Evolutionary conservation across 2,113 vertebrate genomes (phyloP).

Genomic region (Theristicus caerulescens): DNA sequence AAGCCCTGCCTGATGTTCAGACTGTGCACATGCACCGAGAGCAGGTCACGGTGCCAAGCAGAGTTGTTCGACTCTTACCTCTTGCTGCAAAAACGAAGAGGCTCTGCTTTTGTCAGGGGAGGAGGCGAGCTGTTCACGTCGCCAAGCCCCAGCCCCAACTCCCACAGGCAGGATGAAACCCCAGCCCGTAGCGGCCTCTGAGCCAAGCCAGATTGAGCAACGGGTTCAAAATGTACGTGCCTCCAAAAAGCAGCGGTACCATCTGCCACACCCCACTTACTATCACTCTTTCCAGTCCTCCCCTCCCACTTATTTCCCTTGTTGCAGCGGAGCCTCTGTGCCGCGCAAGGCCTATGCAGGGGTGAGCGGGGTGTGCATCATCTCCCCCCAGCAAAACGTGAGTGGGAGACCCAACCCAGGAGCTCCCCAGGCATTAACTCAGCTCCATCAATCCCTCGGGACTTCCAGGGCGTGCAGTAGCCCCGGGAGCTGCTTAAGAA

Average conservation of each 20-base stretch:
- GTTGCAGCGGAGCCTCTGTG: not conserved
- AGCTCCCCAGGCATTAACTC: not conserved
- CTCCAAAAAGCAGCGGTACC: not conserved
- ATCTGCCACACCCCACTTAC: not conserved
- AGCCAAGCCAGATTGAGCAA: not conserved
- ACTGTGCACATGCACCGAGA: rapidly evolving
- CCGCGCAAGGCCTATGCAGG: not conserved
- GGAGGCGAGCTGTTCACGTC: rapidly evolving
- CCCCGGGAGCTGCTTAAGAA: not conserved
- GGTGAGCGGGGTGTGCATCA: not conserved
- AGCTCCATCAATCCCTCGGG: not conserved
- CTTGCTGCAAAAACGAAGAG: not conserved
- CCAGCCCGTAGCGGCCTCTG: not conserved
- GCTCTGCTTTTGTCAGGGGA: not conserved
- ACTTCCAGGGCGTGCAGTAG: not conserved
- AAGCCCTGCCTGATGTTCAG: not conserved
- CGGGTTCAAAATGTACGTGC: not conserved
- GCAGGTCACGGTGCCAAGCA: not conserved
- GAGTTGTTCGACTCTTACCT: not conserved
- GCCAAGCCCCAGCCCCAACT: not conserved
- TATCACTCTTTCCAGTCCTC: not conserved
- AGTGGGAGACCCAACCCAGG: not conserved
- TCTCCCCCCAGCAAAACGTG: not conserved
- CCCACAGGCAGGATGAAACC: not conserved
- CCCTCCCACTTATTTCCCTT: not conserved